Conservation (phyloP, 2,797 vertebrate species). For the Anas georgica region DNA sequence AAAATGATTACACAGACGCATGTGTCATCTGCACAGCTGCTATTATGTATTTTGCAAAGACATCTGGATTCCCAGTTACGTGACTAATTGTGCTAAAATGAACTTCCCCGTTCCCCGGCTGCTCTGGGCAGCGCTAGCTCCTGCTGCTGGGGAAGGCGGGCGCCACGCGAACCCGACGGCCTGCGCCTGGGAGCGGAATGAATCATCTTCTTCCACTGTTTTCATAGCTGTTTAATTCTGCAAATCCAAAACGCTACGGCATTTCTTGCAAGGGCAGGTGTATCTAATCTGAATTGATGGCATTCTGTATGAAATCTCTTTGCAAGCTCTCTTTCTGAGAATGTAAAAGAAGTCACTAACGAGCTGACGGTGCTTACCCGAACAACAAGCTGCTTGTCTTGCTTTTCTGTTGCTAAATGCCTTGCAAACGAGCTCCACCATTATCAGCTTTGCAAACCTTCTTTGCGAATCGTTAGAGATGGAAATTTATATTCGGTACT, state of each 20-base stretch:
- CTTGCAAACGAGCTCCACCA: not conserved
- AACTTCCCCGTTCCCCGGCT: not conserved
- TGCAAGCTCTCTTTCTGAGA: not conserved
- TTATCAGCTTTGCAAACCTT: not conserved
- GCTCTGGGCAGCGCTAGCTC: not conserved
- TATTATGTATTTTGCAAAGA: not conserved
- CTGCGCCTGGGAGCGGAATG: fast-evolving
- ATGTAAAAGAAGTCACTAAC: not conserved
- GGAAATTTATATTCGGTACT: not conserved
- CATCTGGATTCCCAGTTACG: conserved; percentile 29
- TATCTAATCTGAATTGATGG: not conserved
- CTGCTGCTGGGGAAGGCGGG: not conserved
- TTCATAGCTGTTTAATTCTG: not conserved
- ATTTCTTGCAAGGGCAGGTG: not conserved
- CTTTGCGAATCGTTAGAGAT: not conserved
- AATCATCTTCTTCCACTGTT: not conserved
- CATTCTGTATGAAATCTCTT: not conserved
- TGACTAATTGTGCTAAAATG: not conserved
- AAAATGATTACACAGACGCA: not conserved
- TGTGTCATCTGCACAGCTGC: conserved; percentile 20
- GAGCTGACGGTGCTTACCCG: not conserved
- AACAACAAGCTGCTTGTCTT: not conserved
- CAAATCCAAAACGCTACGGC: not conserved
- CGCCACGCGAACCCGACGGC: not conserved
- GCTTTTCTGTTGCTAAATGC: not conserved